phyloP scores from a whole-genome alignment of 2,797 vertebrate genomes.

The Trichosurus vulpecula region DNA sequence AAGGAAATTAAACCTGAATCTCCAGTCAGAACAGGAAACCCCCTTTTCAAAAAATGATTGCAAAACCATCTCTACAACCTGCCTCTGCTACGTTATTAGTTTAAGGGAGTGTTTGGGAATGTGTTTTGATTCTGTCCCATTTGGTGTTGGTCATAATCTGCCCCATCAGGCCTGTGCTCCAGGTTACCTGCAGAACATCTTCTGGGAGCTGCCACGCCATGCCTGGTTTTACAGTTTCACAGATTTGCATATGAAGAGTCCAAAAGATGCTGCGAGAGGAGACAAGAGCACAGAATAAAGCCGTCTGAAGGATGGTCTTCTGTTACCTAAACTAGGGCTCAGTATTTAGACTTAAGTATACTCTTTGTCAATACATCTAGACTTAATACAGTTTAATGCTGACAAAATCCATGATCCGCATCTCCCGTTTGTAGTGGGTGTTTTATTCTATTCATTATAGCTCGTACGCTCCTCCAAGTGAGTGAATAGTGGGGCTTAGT shows the following conservation, averaged over 20 bases:
- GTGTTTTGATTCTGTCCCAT: neutral
- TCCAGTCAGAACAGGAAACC: neutral
- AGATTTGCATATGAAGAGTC: neutral
- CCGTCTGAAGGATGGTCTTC: slow-evolving; percentile 52
- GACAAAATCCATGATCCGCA: slow-evolving; percentile 77
- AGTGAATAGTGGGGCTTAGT: slow-evolving; percentile 18
- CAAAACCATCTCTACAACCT: neutral
- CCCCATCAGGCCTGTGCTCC: neutral
- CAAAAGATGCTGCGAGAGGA: neutral
- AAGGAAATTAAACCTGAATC: neutral
- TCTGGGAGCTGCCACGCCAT: neutral
- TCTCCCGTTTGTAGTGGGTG: slow-evolving; percentile 64
- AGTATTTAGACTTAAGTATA: slow-evolving; percentile 71
- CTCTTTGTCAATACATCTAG: slow-evolving; percentile 66
- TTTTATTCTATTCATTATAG: neutral
- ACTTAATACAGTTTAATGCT: slow-evolving; percentile 76
- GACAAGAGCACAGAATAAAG: slow-evolving; percentile 10
- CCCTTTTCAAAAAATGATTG: neutral
- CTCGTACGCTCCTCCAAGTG: slow-evolving; percentile 5
- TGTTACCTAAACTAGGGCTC: slow-evolving; percentile 48
- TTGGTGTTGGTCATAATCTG: neutral
- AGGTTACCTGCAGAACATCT: neutral
- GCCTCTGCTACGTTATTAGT: neutral
- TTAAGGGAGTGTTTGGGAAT: neutral
- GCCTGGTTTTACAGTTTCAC: neutral